Evolutionary conservation across 2,113 vertebrate species (phyloP).

Genomic region (Gymnorhina tibicen): DNA sequence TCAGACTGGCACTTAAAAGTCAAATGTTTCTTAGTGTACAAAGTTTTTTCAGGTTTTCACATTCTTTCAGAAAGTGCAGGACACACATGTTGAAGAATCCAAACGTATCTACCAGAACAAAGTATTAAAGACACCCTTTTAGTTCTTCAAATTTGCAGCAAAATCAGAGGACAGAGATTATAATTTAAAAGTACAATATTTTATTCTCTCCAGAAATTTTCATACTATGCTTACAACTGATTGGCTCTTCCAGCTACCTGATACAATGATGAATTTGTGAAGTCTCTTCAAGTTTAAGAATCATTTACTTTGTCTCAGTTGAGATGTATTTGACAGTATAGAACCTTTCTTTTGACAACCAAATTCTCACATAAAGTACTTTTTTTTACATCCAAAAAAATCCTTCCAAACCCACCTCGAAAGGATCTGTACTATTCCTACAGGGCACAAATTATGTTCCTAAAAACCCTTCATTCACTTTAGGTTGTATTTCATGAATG

Average conservation of each 20-base stretch:
- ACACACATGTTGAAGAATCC: neutral
- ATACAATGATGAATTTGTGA: neutral
- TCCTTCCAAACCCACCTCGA: neutral
- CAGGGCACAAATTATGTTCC: neutral
- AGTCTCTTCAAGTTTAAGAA: neutral
- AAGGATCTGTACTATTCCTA: neutral
- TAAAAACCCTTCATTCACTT: fast-evolving
- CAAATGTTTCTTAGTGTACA: neutral
- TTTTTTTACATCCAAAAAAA: neutral
- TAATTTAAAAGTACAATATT: neutral
- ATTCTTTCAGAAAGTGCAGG: neutral
- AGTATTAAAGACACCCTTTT: neutral
- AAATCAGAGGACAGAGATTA: neutral
- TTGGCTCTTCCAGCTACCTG: neutral
- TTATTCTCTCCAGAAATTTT: neutral
- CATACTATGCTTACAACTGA: neutral
- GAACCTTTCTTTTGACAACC: neutral
- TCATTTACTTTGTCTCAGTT: neutral
- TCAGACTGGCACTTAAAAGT: neutral
- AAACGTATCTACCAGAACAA: neutral
- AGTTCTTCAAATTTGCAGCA: neutral
- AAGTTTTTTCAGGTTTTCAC: neutral
- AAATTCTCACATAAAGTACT: neutral
- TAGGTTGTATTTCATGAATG: neutral
- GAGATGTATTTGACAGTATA: neutral